Conservation (phyloP, 2,113 vertebrate species). For the Leucosticte australis region DNA sequence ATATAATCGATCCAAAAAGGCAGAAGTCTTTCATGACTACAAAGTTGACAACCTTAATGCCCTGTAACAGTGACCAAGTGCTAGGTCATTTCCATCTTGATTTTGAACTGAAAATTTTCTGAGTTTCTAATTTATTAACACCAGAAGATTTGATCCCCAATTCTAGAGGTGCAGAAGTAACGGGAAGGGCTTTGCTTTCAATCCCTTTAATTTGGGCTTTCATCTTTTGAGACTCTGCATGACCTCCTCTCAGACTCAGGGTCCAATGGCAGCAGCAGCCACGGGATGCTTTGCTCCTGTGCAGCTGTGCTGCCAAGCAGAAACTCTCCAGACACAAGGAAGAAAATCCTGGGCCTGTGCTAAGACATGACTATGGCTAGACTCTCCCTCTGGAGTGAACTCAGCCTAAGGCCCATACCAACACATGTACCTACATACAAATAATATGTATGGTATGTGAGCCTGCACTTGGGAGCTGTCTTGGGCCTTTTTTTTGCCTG, state of each 20-base stretch:
- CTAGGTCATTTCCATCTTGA: neutral
- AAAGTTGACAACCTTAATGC: neutral
- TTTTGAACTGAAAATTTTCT: neutral
- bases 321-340: neutral
- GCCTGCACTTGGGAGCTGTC: constrained; percentile 5
- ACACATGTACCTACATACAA: constrained; percentile 33
- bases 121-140: neutral
- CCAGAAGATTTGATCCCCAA: neutral
- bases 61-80: neutral
- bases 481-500: neutral
- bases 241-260: neutral
- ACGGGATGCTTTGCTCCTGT: neutral
- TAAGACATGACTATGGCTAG: neutral
- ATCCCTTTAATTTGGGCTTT: neutral
- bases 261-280: neutral
- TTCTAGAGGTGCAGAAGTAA: neutral
- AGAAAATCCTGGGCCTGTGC: neutral
- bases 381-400: neutral
- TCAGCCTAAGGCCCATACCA: constrained; percentile 52
- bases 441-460: constrained; percentile 48
- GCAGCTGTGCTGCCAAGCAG: neutral
- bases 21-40: neutral
- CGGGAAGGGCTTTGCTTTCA: neutral
- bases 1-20: neutral
- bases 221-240: neutral